Conservation (phyloP, 1,140 invertebrate species). For the Harpegnathos saltator region DNA sequence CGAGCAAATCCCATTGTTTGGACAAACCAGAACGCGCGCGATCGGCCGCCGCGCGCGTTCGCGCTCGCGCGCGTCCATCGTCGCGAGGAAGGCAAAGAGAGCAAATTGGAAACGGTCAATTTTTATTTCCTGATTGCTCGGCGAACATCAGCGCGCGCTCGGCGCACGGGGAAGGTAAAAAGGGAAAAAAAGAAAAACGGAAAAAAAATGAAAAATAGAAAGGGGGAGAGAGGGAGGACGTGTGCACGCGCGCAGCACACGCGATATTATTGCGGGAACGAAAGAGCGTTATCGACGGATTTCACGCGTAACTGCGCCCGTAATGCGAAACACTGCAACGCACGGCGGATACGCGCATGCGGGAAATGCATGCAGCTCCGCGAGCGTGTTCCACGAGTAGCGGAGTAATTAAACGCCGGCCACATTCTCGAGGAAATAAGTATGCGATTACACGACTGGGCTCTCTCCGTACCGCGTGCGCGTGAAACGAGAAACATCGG, state of each 20-base stretch:
- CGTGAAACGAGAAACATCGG: conserved; percentile 47
- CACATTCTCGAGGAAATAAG: conserved; percentile 48
- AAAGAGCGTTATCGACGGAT: conserved; percentile 44
- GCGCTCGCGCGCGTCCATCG: conserved; percentile 20
- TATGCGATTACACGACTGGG: conserved; percentile 37
- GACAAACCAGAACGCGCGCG: conserved; percentile 36
- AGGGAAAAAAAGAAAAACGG: background rate
- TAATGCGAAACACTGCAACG: conserved; percentile 25
- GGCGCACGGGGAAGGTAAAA: background rate
- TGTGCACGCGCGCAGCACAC: too few species aligned
- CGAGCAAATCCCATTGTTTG: conserved; percentile 37
- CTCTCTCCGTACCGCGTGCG: background rate
- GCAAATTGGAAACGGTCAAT: conserved; percentile 52
- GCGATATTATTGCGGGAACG: conserved; percentile 40
- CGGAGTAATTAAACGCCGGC: conserved; percentile 48
- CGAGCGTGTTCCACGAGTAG: conserved; percentile 33
- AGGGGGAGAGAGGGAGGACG: too few species aligned
- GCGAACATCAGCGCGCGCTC: too few species aligned
- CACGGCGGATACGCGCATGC: conserved; percentile 34
- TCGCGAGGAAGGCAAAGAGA: conserved; percentile 9
- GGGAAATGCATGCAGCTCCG: conserved; percentile 33
- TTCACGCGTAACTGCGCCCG: conserved; percentile 28
- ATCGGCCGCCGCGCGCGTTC: conserved; percentile 24
- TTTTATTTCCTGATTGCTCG: conserved; percentile 55
- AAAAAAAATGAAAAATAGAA: too few species aligned